Base-by-base conservation (phyloP, 2,888 invertebrate species). In the Drosophila recens region DNA sequence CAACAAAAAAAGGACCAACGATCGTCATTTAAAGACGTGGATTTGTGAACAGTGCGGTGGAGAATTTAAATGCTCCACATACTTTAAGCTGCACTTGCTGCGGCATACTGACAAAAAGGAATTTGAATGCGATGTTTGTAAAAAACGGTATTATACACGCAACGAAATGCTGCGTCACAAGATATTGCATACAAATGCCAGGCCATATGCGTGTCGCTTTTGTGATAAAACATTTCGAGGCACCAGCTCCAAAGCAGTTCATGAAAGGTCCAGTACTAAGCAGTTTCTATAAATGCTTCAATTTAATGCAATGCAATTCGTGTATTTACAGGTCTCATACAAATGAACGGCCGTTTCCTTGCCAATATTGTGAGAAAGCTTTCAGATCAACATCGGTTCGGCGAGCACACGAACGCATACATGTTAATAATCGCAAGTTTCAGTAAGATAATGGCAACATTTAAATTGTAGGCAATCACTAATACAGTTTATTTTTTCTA, bases 141-240 rank as follows among this genome's bases (percentile, higher is more conserved):
- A 84, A 1, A 46, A 72, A 10, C 65, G 49, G 17, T 82, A 84
- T 42, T 82, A 76, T 23, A 87, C 82, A 9, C 73, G 63, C 1
- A 75, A 76, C n/a, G 82, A 82, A 46, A 87, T 82, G 82, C 48
- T 57, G 2, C 79, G 82, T 2, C 82, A 82, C 15, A 71, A 67
- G 11, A 81, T 82, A 6, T 48, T 82, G 27, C 82, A 82, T 27
- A 53, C 82, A 5, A 70, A 70, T 34, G 82, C 68, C 11, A 67
- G 82, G 40, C 87, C 82, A 0, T 82, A 81, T 49, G 51, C 76
- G 1, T 82, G 82, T 17, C 70, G 70, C 0, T 87, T 62, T 53
- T 82, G 82, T 43, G 62, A 51, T 3, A 82, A 87, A 70, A 79
- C 85, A n/a, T 82, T 84, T 48, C 87, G 82, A 6, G 79, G 87